Percentiles rank a stretch among this genome's conserved stretches.
These are phyloP conservation scores for Thunnus albacares DNA, from an alignment of 2,797 vertebrate species.

Conservation along the genomic window DNA sequence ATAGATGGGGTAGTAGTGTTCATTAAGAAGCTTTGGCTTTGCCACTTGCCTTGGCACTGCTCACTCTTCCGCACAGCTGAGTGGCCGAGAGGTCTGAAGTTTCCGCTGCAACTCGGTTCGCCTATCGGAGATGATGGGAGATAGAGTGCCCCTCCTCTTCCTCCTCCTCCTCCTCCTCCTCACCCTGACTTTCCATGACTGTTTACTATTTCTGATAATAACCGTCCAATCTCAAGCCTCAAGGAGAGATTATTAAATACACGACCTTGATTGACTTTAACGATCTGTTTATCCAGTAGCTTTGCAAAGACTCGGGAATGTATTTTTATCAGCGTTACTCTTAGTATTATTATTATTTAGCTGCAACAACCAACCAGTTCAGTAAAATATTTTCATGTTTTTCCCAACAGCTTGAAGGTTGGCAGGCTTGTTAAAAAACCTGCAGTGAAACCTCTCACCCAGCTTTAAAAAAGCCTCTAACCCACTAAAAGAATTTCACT, in stretches of 20 bases:
- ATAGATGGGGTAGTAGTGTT: slow-evolving; percentile 14
- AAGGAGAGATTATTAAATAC: not conserved
- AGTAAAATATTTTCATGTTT: slow-evolving; percentile 1
- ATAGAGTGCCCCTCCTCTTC: not conserved
- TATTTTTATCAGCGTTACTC: not conserved
- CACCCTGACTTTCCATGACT: slow-evolving; percentile 2
- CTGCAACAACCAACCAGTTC: not conserved
- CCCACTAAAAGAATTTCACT: slow-evolving; percentile 28
- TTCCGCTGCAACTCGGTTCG: slow-evolving; percentile 37
- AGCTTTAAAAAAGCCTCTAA: slow-evolving; percentile 42
- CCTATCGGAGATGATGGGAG: slow-evolving; percentile 28
- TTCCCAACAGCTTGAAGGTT: slow-evolving; percentile 26
- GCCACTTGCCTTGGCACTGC: slow-evolving; percentile 36
- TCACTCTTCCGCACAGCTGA: slow-evolving; percentile 48
- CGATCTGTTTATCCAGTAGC: slow-evolving; percentile 13
- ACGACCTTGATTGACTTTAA: slow-evolving; percentile 23
- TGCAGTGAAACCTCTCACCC: slow-evolving; percentile 39
- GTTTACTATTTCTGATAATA: slow-evolving; percentile 12
- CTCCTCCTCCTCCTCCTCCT: slow-evolving; percentile 15
- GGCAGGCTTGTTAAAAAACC: slow-evolving; percentile 18
- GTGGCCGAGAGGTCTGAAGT: slow-evolving; percentile 50
- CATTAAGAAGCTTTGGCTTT: slow-evolving; percentile 54
- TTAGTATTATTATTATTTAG: not conserved
- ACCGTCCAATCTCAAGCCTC: not conserved
- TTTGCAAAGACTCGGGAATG: not conserved